Base-by-base conservation (phyloP, 2,888 invertebrate genomes). In the Allygus modestus region DNA sequence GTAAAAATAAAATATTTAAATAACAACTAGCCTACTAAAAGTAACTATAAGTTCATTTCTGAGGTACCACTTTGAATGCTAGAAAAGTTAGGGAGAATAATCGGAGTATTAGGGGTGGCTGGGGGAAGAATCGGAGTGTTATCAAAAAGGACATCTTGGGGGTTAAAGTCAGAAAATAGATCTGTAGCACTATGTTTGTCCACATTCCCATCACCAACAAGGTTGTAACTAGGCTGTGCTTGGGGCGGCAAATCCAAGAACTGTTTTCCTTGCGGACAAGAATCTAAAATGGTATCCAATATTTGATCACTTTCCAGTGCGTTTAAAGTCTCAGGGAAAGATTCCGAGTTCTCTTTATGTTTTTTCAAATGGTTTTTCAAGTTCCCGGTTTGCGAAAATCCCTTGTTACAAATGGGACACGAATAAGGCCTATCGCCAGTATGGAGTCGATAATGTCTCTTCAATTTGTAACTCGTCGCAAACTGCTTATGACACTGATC, bases 401-500 rank as follows among this genome's bases (percentile, higher is more conserved):
- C 81, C 71, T 86, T 86, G 17, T 86, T 85, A 75, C 88, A 88
- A 11, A 86, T 81, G 9, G 81, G 58, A 75, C 88, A 88, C 28
- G 85, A 84, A 61, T 86, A 88, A 0, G 88, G 88, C n/a, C 86
- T 83, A 12, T 88, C 87, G 0, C 88, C 88, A 1, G 88, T 88
- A 37, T 88, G 88, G 46, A 86, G 86, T 23, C 88, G 84, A 43
- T 87, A 87, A 82, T 88, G 88, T 41, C 88, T 84, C 28, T 84
- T 58, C 4, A 88, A 81, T 84, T 87, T 88, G 65, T 87, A 87
- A 31, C 82, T 83, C 5, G 87, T 88, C 11, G 87, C 87, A 84
- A 88, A 88, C 26, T 84, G 86, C 79, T 88, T 88, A 11, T 87
- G 87, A 81, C 88, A 88, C 23, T 85, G 86, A 73, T 88, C 87